Base-by-base conservation (phyloP, 2,113 vertebrate genomes). In the Amia ocellicauda region DNA sequence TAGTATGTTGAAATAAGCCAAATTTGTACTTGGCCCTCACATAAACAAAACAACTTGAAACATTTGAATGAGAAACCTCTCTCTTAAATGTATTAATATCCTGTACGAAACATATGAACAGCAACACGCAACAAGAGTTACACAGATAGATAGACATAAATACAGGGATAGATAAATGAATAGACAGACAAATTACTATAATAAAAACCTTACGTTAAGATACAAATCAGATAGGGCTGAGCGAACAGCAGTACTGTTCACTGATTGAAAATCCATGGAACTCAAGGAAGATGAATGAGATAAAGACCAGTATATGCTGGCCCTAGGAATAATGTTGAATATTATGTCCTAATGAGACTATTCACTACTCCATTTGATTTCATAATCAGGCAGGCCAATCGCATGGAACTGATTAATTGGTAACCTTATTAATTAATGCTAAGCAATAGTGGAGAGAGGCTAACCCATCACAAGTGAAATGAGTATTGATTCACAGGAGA, bases 391-490 rank as follows among this genome's bases (percentile, higher is more conserved):
- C 66, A 69, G 74, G 78, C 60, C 70, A 73, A 74, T 78, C 64
- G 72, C 62, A 20, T 72, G 57, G 69, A 74, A 64, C 52, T 75
- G 71, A 83, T 83, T 77, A 83, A 80, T 79, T 56, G 68, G 78
- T 49, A 67, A 78, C 70, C 68, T 41, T 66, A 73, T 74, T 79
- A 80, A 83, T 79, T 72, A 74, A 70, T 55, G 69, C 41, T 31
- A 47, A 62, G 64, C 55, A 53, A 56, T 58, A 42, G 56, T 59
- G 53, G 42, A 19, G 3, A 22, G 62, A 29, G 62, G 45, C 49
- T 53, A 73, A 60, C 63, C 74, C 26, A 20, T 72, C 70, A 77
- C 76, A 74, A 58, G 75, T 72, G 73, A 71, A 73, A 45, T 71
- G 74, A 31, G 47, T 74, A 71, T 70, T 42, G 60, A 69, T 67